A percentile compares a stretch with the other conserved stretches of the same genome.
phyloP scores from a whole-genome alignment of 2,888 invertebrate genomes.

The Tanytarsus gracilentus region DNA sequence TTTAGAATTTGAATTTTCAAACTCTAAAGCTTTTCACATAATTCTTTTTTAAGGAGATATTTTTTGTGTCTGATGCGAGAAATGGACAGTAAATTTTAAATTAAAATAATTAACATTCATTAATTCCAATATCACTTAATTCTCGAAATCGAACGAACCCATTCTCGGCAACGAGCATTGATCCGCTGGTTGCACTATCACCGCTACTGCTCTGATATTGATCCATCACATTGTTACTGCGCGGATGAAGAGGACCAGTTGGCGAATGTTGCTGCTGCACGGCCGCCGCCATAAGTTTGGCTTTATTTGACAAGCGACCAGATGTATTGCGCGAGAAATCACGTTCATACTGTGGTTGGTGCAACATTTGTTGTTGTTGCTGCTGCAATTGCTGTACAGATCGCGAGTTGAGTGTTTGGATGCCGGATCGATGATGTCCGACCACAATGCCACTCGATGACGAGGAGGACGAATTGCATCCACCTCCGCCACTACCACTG shows the following conservation, averaged over 20 bases:
- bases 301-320: slow-evolving; percentile 29
- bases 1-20: too few relatives aligned
- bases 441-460: slow-evolving; percentile 25
- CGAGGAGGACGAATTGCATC: slow-evolving; percentile 31
- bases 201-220: slow-evolving; percentile 46
- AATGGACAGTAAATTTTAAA: slow-evolving; percentile 22
- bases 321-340: slow-evolving; percentile 25
- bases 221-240: slow-evolving; percentile 31
- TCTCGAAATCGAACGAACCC: slow-evolving; percentile 80
- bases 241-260: slow-evolving; percentile 38
- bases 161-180: slow-evolving; percentile 85
- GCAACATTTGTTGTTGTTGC: slow-evolving; percentile 14
- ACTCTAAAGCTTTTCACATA: too few relatives aligned
- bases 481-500: slow-evolving; percentile 32
- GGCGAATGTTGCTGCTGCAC: slow-evolving; percentile 43
- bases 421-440: slow-evolving; percentile 30
- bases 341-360: slow-evolving; percentile 26
- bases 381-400: slow-evolving; percentile 29
- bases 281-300: slow-evolving; percentile 51
- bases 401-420: slow-evolving; percentile 34
- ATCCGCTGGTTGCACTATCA: slow-evolving; percentile 49
- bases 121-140: slow-evolving; percentile 48
- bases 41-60: too few relatives aligned
- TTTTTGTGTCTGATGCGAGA: not conserved
- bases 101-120: slow-evolving; percentile 29